Evolutionary conservation across 1,140 invertebrate species (phyloP), one percentile per base, ranked within the genome.

Genomic region (Heterodera schachtii): DNA sequence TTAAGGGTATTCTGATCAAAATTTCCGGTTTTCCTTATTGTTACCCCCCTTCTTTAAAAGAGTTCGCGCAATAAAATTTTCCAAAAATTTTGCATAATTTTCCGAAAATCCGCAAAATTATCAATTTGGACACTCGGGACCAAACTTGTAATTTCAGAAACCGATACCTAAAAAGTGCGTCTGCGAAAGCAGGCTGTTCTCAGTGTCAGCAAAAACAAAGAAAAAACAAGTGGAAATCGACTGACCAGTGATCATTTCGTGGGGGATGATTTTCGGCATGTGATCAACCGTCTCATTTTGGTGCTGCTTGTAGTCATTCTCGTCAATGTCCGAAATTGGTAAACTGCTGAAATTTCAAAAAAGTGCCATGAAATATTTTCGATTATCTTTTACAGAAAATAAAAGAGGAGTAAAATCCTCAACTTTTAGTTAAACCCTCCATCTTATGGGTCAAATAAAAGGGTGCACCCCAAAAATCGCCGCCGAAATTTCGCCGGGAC

Each of bases 301-400:
- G 41, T 76, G 75, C n/a, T 47, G 49, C 57, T 57, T 76, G 41
- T 64, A 76, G 19, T 76, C 75, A 76, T 76, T 60, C 16, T 57
- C 16, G 66, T 76, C 75, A 1, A 76, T 76, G 66, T 76, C 75
- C 19, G 75, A 76, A 1, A 76, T n/a, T n/a, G 75, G 75, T n/a
- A 76, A 76, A 44, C 31, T 66, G 3, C 75, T 76, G 66, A 21
- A 46, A 19, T 16, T 47, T 13, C n/a, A 47, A 19, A 3, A 21
- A 13, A 2, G 19, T 19, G 47, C n/a, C n/a, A 73, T 44, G 47
- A 73, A 73, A 19, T 13, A n/a, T 19, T n/a, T 47, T 43, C 13
- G 47, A 13, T 73, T 19, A 3, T 21, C 31, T 1, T 1, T 44
- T 5, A 31, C 8, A 52, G 21, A 46, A 75, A 41, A 52, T 11